Percentiles rank a stretch among this genome's conserved stretches.
phyloP scores from a whole-genome alignment of 2,888 invertebrate genomes.

The Clistopyga incitator region DNA sequence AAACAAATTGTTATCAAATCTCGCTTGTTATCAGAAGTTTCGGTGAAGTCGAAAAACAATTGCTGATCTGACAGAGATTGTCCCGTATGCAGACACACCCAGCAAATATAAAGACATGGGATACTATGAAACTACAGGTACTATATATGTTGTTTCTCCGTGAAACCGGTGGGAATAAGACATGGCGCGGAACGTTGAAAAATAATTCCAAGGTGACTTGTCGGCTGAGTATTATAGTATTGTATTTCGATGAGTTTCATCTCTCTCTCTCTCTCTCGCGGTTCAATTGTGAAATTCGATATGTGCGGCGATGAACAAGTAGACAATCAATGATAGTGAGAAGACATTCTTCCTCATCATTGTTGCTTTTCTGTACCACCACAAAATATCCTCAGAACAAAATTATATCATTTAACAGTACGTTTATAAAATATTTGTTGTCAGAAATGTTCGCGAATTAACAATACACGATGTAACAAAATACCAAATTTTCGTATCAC shows the following conservation, averaged over 20 bases:
- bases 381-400: too few relatives aligned
- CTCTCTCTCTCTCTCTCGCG: slow-evolving; percentile 4
- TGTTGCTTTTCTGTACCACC: too few relatives aligned
- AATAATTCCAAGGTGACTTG: slow-evolving; percentile 22
- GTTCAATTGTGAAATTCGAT: slow-evolving; percentile 22
- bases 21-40: too few relatives aligned
- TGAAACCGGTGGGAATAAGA: slow-evolving; percentile 2
- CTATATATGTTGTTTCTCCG: not conserved
- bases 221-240: slow-evolving; percentile 6
- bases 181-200: slow-evolving; percentile 9
- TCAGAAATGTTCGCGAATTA: too few relatives aligned
- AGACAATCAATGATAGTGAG: slow-evolving; percentile 9
- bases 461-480: too few relatives aligned
- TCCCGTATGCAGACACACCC: not conserved
- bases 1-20: too few relatives aligned
- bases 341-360: not conserved
- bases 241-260: slow-evolving; percentile 9
- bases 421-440: too few relatives aligned
- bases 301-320: not conserved
- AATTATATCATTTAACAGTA: too few relatives aligned
- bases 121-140: not conserved
- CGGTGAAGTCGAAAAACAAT: too few relatives aligned
- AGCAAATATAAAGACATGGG: not conserved
- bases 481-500: too few relatives aligned
- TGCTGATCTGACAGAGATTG: not conserved